Evolutionary conservation across 2,113 vertebrate genomes (phyloP).

Genomic region (Xyliphius kryptos): DNA sequence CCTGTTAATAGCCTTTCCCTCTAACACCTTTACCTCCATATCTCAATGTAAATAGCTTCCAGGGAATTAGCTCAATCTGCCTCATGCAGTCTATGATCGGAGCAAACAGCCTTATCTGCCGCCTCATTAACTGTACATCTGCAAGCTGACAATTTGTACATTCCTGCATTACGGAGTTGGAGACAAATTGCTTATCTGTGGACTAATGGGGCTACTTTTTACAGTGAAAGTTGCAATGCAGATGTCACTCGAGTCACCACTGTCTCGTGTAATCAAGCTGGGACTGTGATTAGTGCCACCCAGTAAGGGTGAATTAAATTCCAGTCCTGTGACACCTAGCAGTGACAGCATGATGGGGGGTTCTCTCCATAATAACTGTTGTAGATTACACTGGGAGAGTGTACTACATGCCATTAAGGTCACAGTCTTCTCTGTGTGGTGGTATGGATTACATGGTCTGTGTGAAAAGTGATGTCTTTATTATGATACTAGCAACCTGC

Average conservation of each 20-base stretch:
- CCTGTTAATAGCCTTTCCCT: conserved; percentile 46
- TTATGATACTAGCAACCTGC: too few relatives aligned
- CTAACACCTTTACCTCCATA: conserved; percentile 35
- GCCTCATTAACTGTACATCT: conserved; percentile 29
- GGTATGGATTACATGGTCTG: neutral
- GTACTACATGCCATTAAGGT: conserved; percentile 20
- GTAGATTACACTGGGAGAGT: conserved; percentile 28
- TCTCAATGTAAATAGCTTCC: conserved; percentile 28
- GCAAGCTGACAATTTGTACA: conserved; percentile 5
- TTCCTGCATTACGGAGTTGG: conserved; percentile 6
- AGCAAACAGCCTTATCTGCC: conserved; percentile 32
- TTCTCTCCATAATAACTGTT: conserved; percentile 24
- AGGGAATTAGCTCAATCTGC: conserved; percentile 27
- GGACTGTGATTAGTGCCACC: conserved; percentile 27
- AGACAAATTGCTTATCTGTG: conserved; percentile 20
- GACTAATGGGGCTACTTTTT: conserved; percentile 20
- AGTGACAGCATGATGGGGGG: conserved; percentile 27
- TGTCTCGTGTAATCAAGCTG: conserved; percentile 31
- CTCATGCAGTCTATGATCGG: conserved; percentile 9
- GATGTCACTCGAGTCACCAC: conserved; percentile 22
- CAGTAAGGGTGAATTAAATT: conserved; percentile 36
- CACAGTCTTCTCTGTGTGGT: conserved; percentile 7
- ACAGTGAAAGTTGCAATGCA: conserved; percentile 16
- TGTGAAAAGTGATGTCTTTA: too few relatives aligned
- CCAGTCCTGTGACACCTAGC: conserved; percentile 28